phyloP scores from a whole-genome alignment of 2,113 vertebrate genomes.

The Sylvia atricapilla region DNA sequence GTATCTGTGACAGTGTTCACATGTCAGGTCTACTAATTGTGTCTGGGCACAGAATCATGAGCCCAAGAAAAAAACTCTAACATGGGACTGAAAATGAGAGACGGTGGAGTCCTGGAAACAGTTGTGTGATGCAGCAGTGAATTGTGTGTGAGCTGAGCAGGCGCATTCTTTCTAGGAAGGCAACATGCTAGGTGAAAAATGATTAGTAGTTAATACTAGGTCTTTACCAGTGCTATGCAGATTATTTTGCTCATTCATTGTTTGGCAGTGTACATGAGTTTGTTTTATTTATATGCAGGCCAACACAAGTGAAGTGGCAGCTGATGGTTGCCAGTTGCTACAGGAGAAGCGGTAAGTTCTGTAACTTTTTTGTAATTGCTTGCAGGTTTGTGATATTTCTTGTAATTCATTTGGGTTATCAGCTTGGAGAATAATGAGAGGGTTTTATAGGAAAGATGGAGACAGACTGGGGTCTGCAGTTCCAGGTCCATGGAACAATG shows the following conservation, averaged over 20 bases:
- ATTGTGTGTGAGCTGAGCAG: neutral
- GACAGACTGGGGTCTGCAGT: neutral
- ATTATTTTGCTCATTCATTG: neutral
- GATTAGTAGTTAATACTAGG: neutral
- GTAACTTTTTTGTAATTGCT: neutral
- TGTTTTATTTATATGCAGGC: slow-evolving; percentile 71
- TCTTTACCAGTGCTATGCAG: neutral
- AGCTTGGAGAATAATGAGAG: neutral
- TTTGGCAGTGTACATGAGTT: neutral
- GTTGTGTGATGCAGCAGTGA: neutral
- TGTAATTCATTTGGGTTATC: neutral
- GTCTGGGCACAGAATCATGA: neutral
- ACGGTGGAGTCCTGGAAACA: neutral
- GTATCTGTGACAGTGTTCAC: neutral
- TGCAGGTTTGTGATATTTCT: neutral
- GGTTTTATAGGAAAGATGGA: neutral
- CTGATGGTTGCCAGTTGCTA: slow-evolving; percentile 95
- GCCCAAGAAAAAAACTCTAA: neutral
- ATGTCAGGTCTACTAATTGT: neutral
- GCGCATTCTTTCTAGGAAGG: neutral
- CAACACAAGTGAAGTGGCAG: slow-evolving; percentile 90
- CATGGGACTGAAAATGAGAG: neutral
- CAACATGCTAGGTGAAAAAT: neutral
- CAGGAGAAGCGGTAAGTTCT: slow-evolving; percentile 85
- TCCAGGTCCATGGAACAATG: neutral